Base-by-base conservation (phyloP, 2,113 vertebrate genomes). In the Meles meles region DNA sequence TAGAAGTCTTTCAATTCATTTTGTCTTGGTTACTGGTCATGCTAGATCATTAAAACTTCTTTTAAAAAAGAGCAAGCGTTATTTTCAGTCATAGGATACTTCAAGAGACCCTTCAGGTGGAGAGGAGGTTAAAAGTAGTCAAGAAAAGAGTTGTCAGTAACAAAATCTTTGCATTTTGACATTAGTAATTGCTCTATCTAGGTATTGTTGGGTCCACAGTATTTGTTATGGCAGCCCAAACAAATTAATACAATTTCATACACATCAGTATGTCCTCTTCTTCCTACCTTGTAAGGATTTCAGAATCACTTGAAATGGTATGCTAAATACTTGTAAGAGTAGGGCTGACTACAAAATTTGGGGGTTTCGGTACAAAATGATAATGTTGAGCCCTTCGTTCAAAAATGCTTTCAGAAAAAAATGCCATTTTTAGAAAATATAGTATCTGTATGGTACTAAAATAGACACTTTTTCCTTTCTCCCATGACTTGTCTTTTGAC, bases 1-100 rank as follows among this genome's bases (percentile, higher is more conserved):
- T 49, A 44, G 3, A 82, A 79, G 11, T n/a, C 34, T 95, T 97
- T 59, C 90, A 87, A 92, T 81, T 95, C 7, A 65, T 95, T 95
- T 96, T 90, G 18, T 96, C 42, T 95, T 96, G 27, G 42, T 84
- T 94, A 77, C 37, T 95, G 76, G 79, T 81, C 80, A 65, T 91
- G 15, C 52, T 96, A 57, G 67, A 83, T 91, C 90, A 69, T 82
- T 59, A 59, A 82, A 82, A 86, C 14, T 84, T 1, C 74, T 55
- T 20, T 92, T 93, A 77, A 31, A 55, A 61, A 93, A 90, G 20
- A 59, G 2, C n/a, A 65, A 74, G 20, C 20, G 3, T 39, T 84
- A 2, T 49, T 2, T 47, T 94, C 49, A 81, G 29, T 82, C 39
- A 79, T 2, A 47, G 37, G 9, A 67, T 77, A 81, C 1, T 79